Base-by-base conservation (phyloP, 2,113 vertebrate genomes). In the Speoplatyrhinus poulsoni region DNA sequence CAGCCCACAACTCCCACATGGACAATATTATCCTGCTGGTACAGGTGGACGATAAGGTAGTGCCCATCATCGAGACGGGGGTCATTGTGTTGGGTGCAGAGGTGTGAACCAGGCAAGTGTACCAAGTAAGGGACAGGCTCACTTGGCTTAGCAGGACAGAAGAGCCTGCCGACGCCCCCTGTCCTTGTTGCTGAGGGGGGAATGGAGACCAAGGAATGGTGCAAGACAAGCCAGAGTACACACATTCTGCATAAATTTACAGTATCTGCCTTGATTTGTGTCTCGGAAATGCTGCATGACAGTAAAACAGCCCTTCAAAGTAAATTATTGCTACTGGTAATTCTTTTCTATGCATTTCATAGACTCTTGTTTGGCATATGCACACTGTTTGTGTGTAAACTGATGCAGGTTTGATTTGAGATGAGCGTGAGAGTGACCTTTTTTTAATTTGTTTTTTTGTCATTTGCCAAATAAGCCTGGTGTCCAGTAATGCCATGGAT, bases 11-110 rank as follows among this genome's bases (percentile, higher is more conserved):
- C 81, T 99, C 98, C 88, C 98, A 98, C 86, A 97, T 98, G 83
- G 96, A 99, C 91, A 99, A 96, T 91, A 95, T 96, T 92, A 98
- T 99, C 92, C 94, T 99, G 90, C 96, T 99, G 91, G 95, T 99
- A 88, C 96, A 99, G 93, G 97, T 99, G 82, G 98, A 99, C 77
- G 98, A 99, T 82, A 99, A 98, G 93, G 95, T 98, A 3, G 95
- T 99, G 92, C 96, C 96, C 92, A 90, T 99, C 81, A 90, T 98
- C 82, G 97, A 99, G 94, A 95, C 94, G 52, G 98, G 98, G 88
- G 94, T 99, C 85, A 94, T 98, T 73, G 98, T 99, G 92, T 93
- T 99, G 87, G 98, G 98, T 62, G 97, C 98, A 66, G 97, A 99
- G 94, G 98, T 99, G 73, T 99, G 93, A 98, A 81, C 84, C 52